Percentiles rank a stretch among this genome's conserved stretches.
phyloP scores from a whole-genome alignment of 2,888 invertebrate species.

The Octonoba sinensis region DNA sequence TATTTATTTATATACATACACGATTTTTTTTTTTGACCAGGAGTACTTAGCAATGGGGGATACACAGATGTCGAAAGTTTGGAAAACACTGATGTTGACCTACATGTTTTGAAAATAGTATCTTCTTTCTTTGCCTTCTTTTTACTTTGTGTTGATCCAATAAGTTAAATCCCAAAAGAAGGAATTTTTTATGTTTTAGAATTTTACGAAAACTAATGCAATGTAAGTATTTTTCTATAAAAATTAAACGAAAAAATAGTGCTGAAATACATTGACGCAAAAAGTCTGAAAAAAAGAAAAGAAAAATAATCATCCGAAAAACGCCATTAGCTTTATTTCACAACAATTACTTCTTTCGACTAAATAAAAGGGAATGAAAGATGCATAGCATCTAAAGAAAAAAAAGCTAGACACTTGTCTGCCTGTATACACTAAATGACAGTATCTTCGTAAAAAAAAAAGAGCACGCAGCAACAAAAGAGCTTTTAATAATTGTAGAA shows the following conservation, averaged over 20 bases:
- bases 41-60: too few relatives aligned
- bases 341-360: slow-evolving; percentile 25
- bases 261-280: slow-evolving; percentile 7
- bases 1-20: too few relatives aligned
- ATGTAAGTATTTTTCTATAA: neutral
- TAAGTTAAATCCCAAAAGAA: too few relatives aligned
- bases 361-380: neutral
- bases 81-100: too few relatives aligned
- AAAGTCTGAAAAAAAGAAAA: slow-evolving; percentile 1
- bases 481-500: slow-evolving; percentile 30
- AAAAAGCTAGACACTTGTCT: slow-evolving; percentile 5
- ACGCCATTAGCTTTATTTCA: slow-evolving; percentile 23
- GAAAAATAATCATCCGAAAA: neutral
- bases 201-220: too few relatives aligned
- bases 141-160: too few relatives aligned
- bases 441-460: neutral
- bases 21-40: too few relatives aligned
- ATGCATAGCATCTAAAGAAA: neutral
- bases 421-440: neutral
- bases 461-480: slow-evolving; percentile 10
- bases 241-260: slow-evolving; percentile 7
- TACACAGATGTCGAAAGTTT: too few relatives aligned
- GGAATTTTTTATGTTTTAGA: too few relatives aligned
- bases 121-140: too few relatives aligned
- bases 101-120: too few relatives aligned